Evolutionary conservation across 1,140 invertebrate genomes (phyloP).

Genomic region (Apis cerana): DNA sequence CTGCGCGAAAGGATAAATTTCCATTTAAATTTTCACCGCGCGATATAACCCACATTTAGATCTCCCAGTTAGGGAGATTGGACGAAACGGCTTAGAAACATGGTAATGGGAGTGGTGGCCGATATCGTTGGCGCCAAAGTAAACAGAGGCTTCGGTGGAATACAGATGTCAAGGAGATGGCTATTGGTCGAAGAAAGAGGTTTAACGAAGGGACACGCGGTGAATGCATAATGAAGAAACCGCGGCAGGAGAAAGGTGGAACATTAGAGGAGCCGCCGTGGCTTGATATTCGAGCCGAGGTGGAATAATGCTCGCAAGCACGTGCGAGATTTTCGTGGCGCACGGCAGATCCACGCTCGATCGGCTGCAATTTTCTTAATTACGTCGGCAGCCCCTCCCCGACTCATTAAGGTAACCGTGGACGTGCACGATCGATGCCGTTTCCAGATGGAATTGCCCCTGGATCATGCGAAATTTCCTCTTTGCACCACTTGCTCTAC

Average conservation of each 20-base stretch:
- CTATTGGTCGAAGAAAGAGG: conserved; percentile 6
- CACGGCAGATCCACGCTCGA: conserved; percentile 20
- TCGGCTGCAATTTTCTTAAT: conserved; percentile 47
- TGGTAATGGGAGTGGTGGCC: neutral
- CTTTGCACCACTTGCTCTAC: too few relatives aligned
- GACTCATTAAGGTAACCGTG: conserved; percentile 25
- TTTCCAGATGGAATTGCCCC: neutral
- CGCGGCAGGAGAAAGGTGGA: neutral
- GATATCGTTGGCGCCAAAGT: neutral
- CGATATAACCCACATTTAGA: neutral
- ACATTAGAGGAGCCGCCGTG: neutral
- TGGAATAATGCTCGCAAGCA: neutral
- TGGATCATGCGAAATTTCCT: neutral
- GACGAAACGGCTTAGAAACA: neutral
- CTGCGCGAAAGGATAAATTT: too few relatives aligned
- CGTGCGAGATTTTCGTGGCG: conserved; percentile 7
- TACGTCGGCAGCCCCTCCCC: neutral
- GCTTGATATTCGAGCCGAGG: conserved; percentile 1
- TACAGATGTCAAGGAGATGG: conserved; percentile 19
- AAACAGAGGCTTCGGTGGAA: neutral
- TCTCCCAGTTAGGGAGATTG: neutral
- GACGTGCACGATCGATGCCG: conserved; percentile 8
- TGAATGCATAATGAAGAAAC: conserved; percentile 38
- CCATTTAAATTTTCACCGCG: too few relatives aligned
- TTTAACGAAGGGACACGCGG: conserved; percentile 13